Percentiles rank a stretch among this genome's conserved stretches.
Conservation (phyloP, 2,888 invertebrate species). For the Trichogramma dendrolimi region DNA sequence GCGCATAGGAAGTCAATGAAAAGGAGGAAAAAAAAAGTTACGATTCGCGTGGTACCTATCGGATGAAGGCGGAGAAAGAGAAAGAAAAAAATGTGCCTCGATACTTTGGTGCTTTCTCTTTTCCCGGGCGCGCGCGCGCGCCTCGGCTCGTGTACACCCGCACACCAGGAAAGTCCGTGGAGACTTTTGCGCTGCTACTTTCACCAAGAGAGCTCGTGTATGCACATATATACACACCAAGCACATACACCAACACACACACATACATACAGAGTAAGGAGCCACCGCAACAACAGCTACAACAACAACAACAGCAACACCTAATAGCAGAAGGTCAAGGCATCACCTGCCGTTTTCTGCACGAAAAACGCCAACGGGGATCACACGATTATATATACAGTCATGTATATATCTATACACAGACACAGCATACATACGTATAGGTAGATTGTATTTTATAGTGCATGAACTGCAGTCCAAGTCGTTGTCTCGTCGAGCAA, state of each 20-base stretch:
- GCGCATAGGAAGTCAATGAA: too few relatives aligned
- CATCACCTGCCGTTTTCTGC: constrained; percentile 23
- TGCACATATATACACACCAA: constrained; percentile 15
- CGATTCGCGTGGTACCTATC: too few relatives aligned
- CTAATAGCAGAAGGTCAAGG: constrained; percentile 23
- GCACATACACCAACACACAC: too few relatives aligned
- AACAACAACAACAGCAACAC: background rate
- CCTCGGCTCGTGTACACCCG: constrained; percentile 15
- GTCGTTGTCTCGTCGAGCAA: too few relatives aligned
- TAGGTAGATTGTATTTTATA: too few relatives aligned
- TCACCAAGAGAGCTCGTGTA: constrained; percentile 2
- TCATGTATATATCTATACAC: too few relatives aligned
- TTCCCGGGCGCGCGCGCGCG: constrained; percentile 5
- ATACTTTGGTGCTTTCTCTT: constrained; percentile 23
- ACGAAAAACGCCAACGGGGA: constrained; percentile 16
- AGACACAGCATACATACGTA: too few relatives aligned
- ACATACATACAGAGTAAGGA: too few relatives aligned
- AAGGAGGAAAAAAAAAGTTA: too few relatives aligned
- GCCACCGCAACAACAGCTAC: too few relatives aligned
- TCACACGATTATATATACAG: constrained; percentile 10
- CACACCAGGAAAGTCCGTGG: constrained; percentile 13
- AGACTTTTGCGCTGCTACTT: background rate
- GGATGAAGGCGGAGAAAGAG: background rate
- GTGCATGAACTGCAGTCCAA: too few relatives aligned
- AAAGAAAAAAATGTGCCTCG: constrained; percentile 15